Evolutionary conservation across 2,113 vertebrate genomes (phyloP).

Genomic region (Garra rufa): DNA sequence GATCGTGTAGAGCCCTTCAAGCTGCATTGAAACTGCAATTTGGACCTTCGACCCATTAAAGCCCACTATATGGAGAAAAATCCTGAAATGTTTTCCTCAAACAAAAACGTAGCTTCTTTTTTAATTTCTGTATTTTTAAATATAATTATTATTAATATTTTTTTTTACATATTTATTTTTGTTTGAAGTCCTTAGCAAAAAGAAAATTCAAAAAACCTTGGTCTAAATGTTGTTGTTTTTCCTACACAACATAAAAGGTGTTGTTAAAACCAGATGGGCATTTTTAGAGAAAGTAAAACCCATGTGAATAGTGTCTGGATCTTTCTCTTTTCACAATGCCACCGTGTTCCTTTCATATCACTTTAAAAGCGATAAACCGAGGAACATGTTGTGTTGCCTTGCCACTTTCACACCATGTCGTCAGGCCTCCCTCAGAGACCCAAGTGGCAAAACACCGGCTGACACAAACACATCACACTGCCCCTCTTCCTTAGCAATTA

Average conservation of each 20-base stretch:
- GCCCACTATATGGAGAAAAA: too few species aligned
- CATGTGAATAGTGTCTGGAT: slow-evolving; percentile 10
- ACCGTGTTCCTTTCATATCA: slow-evolving; percentile 44
- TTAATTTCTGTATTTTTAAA: too few species aligned
- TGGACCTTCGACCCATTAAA: too few species aligned
- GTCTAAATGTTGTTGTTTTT: background rate
- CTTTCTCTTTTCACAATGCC: slow-evolving; percentile 24
- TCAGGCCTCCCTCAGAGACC: slow-evolving; percentile 9
- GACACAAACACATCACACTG: slow-evolving; percentile 6
- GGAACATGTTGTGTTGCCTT: slow-evolving; percentile 23
- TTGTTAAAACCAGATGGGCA: background rate
- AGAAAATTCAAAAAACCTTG: background rate
- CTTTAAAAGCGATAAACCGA: slow-evolving; percentile 25
- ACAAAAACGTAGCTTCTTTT: too few species aligned
- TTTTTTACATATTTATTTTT: too few species aligned
- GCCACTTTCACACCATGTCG: slow-evolving; percentile 37
- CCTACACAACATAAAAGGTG: background rate
- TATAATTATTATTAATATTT: too few species aligned
- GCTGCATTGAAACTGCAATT: too few species aligned
- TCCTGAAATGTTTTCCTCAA: too few species aligned
- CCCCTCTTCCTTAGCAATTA: slow-evolving; percentile 24
- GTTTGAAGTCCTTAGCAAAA: too few species aligned
- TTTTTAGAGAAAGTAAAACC: background rate
- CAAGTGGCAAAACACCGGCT: slow-evolving; percentile 1
- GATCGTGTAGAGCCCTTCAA: too few species aligned